Evolutionary conservation across 2,113 vertebrate genomes (phyloP).

Genomic region (Sylvia atricapilla): DNA sequence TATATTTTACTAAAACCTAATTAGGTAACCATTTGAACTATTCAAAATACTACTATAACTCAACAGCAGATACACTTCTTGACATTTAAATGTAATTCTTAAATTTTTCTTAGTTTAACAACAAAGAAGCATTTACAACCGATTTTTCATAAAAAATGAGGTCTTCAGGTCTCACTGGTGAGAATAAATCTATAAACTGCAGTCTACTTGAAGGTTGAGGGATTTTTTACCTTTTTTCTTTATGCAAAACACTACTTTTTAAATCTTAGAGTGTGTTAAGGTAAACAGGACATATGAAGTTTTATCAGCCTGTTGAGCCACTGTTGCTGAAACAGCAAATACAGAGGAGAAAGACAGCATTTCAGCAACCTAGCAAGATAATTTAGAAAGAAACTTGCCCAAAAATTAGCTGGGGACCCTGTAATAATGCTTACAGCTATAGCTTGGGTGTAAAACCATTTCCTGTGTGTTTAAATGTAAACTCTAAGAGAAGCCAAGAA

Average conservation of each 20-base stretch:
- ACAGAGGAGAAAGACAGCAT: background rate
- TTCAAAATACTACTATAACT: background rate
- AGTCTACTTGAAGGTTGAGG: background rate
- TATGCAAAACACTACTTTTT: background rate
- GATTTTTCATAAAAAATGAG: background rate
- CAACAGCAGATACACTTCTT: background rate
- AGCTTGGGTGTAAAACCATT: background rate
- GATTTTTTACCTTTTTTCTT: background rate
- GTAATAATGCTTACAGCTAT: background rate
- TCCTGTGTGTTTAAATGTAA: background rate
- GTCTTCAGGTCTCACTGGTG: background rate
- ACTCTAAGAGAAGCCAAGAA: background rate
- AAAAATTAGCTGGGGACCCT: background rate
- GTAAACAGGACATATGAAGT: background rate
- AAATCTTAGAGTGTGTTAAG: background rate
- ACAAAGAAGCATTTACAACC: background rate
- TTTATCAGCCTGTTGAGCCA: background rate
- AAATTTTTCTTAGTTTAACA: background rate
- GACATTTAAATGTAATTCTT: background rate
- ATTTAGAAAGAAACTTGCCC: background rate
- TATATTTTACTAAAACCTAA: background rate
- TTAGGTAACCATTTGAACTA: background rate
- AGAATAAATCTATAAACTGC: background rate
- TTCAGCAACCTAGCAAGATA: background rate
- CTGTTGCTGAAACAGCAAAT: background rate